These are phyloP conservation scores for Linyphia triangularis DNA, from an alignment of 2,888 invertebrate species.

Conservation along the genomic window DNA sequence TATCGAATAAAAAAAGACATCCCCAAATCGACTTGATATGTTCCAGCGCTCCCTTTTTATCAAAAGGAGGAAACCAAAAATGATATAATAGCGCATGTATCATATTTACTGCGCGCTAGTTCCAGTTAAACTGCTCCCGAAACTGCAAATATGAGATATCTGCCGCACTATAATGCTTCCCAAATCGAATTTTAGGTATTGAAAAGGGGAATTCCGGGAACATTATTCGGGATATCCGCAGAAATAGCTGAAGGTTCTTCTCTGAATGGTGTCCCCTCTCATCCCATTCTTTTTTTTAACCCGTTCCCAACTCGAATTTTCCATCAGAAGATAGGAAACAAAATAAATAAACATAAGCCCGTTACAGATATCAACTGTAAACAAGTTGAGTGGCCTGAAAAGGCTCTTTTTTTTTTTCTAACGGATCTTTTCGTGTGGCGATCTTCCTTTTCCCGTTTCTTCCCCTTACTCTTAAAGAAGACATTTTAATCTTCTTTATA, in stretches of 20 bases:
- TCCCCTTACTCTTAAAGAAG: slow-evolving; percentile 36
- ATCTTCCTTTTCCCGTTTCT: slow-evolving; percentile 35
- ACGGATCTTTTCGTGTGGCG: slow-evolving; percentile 33
- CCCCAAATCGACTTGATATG: not conserved
- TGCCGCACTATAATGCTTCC: slow-evolving; percentile 39
- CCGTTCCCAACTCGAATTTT: slow-evolving; percentile 44
- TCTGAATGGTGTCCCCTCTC: slow-evolving; percentile 11
- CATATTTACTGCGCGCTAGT: slow-evolving; percentile 48
- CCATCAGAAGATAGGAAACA: slow-evolving; percentile 53
- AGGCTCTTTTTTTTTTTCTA: slow-evolving; percentile 24
- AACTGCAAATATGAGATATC: slow-evolving; percentile 64
- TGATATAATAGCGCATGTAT: slow-evolving; percentile 40
- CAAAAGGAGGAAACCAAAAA: slow-evolving; percentile 10
- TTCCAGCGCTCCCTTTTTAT: slow-evolving; percentile 6
- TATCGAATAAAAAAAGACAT: not conserved
- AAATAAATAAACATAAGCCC: slow-evolving; percentile 57
- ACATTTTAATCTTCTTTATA: slow-evolving; percentile 75
- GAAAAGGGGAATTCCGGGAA: slow-evolving; percentile 56
- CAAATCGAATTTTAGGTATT: slow-evolving; percentile 69
- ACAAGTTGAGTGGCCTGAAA: slow-evolving; percentile 55
- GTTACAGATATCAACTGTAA: slow-evolving; percentile 67
- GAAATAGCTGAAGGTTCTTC: slow-evolving; percentile 41
- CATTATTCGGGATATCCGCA: slow-evolving; percentile 36
- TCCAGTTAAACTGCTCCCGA: slow-evolving; percentile 42
- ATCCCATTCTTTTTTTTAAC: slow-evolving; percentile 8